Percentiles rank a stretch among this genome's conserved stretches.
Conservation (phyloP, 2,888 invertebrate species). For the Watsonalla cultraria region DNA sequence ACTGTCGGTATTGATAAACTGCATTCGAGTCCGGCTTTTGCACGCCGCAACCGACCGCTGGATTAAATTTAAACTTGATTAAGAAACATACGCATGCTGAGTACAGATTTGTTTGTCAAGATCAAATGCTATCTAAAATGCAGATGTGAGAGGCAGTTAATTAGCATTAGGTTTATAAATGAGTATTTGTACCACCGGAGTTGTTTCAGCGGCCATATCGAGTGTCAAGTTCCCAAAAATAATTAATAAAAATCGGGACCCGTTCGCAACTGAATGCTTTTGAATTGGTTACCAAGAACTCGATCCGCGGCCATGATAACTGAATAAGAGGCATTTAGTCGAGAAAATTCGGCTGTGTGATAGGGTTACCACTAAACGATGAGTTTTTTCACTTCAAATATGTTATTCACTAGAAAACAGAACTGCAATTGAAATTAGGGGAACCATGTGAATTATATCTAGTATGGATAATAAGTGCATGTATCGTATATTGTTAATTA, state of each 20-base stretch:
- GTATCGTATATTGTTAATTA: too few species aligned
- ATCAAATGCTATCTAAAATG: conserved; percentile 14
- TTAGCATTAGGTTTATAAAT: conserved; percentile 9
- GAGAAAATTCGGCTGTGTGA: conserved; percentile 45
- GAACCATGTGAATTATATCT: too few species aligned
- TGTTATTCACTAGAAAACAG: neutral
- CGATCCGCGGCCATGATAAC: conserved; percentile 52
- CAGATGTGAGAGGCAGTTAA: conserved; percentile 2
- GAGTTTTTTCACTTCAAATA: neutral
- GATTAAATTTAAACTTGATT: conserved; percentile 61
- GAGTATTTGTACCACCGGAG: conserved; percentile 11
- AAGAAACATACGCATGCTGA: conserved; percentile 53
- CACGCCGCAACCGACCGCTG: conserved; percentile 41
- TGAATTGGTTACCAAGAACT: conserved; percentile 60
- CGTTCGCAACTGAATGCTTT: conserved; percentile 45
- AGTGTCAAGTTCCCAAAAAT: conserved; percentile 14
- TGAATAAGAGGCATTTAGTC: conserved; percentile 50
- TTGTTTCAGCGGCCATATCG: conserved; percentile 12
- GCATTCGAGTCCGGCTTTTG: conserved; percentile 49
- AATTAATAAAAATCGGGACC: conserved; percentile 44
- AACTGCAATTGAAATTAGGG: too few species aligned
- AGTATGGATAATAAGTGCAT: too few species aligned
- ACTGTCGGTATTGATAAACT: conserved; percentile 69
- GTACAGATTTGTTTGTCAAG: conserved; percentile 33
- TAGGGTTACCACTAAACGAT: conserved; percentile 24